Base-by-base conservation (phyloP, 2,888 invertebrate species). In the Proisotoma minuta region DNA sequence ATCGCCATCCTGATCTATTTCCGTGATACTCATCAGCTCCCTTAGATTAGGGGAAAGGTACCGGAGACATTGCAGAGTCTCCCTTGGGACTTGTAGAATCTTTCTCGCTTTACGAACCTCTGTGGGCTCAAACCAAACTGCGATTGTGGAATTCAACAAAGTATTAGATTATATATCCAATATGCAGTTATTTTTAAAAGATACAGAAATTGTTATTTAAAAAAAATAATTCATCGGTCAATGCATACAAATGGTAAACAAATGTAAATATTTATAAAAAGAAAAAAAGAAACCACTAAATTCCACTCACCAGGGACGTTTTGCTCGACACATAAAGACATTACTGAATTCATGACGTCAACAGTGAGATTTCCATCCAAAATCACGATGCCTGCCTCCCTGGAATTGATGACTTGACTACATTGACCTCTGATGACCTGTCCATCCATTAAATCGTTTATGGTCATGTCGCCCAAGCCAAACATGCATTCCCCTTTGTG, bases 81-180 rank as follows among this genome's bases (percentile, higher is more conserved):
- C 50, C 78, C 74, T 12, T 77, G 75, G 12, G 77, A 80, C 39
- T 77, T 75, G 66, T 91, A 87, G 24, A 88, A 85, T 77, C 88
- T 91, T 0, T 79, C 57, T 77, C 0, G 90, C 88, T 76, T 89
- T 88, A 70, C 84, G 82, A 74, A 85, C 79, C 75, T 94, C 94
- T 0, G 94, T 93, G 1, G 94, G 92, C 77, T 95, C 95, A 77
- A 87, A 94, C 81, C 91, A 91, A 5, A 92, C 92, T 87, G 83
- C 10, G 20, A n/a, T 43, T 43, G 5, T 10, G 34, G n/a, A n/a
- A n/a, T n/a, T n/a, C n/a, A 15, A n/a, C 43, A 5, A 43, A 43
- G 15, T 43, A n/a, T 43, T 20, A 20, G 43, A 43, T 43, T 43
- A 43, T 43, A n/a, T n/a, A n/a, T n/a, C n/a, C n/a, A n/a, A n/a